Percentiles rank a stretch among this genome's conserved stretches.
Conservation (phyloP, 2,888 invertebrate species). For the Nomada ruficornis region DNA sequence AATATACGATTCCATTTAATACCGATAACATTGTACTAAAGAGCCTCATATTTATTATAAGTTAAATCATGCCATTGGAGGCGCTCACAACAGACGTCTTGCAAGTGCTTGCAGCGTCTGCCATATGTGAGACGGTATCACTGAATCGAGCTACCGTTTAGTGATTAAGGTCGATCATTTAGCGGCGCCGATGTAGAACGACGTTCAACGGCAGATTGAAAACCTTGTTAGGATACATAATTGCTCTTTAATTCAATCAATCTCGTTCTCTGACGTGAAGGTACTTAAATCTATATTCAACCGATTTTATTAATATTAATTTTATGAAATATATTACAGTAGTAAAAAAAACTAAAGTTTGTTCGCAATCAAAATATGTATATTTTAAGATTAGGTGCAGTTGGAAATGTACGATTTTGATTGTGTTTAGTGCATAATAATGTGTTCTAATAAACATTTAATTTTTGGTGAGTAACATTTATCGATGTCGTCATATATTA, state of each 20-base stretch:
- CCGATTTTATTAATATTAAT: no score
- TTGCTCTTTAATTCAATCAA: neutral
- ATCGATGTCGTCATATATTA: no score
- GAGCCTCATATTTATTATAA: neutral
- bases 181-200: neutral
- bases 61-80: neutral
- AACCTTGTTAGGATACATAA: neutral
- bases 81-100: neutral
- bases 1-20: neutral
- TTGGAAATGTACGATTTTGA: no score
- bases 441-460: no score
- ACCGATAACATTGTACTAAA: neutral
- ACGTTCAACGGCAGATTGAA: neutral
- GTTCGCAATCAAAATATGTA: no score
- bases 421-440: no score
- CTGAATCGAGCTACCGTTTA: constrained; percentile 25
- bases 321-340: no score
- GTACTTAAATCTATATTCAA: no score
- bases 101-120: neutral
- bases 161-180: constrained; percentile 38
- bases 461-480: no score
- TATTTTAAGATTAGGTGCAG: no score
- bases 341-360: no score
- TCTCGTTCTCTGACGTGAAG: neutral
- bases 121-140: constrained; percentile 15